A percentile compares a stretch with the other conserved stretches of the same genome.
These are phyloP conservation scores for Dryas iulia DNA, from an alignment of 1,140 invertebrate species.

Conservation along the genomic window DNA sequence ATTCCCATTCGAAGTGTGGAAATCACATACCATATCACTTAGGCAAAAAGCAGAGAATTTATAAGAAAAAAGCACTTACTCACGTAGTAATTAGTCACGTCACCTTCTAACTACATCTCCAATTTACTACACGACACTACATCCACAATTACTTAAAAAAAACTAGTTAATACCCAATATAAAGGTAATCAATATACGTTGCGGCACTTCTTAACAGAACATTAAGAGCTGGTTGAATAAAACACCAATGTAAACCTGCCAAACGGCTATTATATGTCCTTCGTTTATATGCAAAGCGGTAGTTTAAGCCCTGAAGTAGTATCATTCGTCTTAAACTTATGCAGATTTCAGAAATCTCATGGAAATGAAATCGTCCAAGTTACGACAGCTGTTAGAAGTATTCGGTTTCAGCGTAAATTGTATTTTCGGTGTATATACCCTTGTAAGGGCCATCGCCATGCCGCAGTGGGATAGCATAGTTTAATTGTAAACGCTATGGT, in stretches of 20 bases:
- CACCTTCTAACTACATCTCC: no score
- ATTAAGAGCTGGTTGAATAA: slow-evolving; percentile 33
- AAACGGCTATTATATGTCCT: slow-evolving; percentile 34
- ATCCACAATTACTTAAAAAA: no score
- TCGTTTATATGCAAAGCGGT: slow-evolving; percentile 41
- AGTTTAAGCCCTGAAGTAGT: slow-evolving; percentile 29
- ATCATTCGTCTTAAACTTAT: slow-evolving; percentile 38
- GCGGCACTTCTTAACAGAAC: slow-evolving; percentile 25
- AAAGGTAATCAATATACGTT: slow-evolving; percentile 27
- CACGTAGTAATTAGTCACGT: no score
- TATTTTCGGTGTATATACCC: background rate
- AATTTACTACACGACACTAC: no score
- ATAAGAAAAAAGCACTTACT: no score
- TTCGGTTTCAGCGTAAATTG: slow-evolving; percentile 14
- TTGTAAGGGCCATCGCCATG: no score
- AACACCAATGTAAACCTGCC: slow-evolving; percentile 33
- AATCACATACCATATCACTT: no score
- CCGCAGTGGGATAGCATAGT: no score
- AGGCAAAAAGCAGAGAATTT: no score
- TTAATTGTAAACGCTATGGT: no score
- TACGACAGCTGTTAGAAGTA: slow-evolving; percentile 29
- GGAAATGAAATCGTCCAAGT: slow-evolving; percentile 37
- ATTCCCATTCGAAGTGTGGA: no score
- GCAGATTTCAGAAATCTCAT: slow-evolving; percentile 38
- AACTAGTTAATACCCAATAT: background rate